Conservation (phyloP, 1,140 invertebrate species). For the Macrobrachium nipponense region DNA sequence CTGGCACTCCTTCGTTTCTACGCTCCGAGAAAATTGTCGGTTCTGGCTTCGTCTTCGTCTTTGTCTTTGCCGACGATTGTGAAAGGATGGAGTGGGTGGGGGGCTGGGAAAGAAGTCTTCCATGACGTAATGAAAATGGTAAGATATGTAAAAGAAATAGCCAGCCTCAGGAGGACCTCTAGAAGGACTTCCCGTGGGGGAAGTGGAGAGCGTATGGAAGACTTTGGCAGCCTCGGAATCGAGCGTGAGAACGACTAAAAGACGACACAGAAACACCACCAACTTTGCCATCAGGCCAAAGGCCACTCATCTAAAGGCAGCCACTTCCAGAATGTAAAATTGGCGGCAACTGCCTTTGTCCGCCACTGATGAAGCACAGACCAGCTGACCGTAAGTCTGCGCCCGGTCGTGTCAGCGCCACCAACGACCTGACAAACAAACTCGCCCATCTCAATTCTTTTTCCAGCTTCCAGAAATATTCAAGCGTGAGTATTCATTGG, state of each 20-base stretch:
- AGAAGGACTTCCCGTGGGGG: too few species aligned
- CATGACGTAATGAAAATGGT: neutral
- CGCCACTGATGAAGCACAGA: conserved; percentile 42
- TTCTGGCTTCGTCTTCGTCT: conserved; percentile 20
- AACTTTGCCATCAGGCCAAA: too few species aligned
- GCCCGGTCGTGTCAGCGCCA: neutral
- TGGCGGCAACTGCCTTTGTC: conserved; percentile 46
- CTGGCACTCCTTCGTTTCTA: neutral
- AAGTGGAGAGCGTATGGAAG: too few species aligned
- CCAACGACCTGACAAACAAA: too few species aligned
- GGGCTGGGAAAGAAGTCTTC: neutral
- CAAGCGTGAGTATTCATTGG: too few species aligned
- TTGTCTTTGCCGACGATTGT: neutral
- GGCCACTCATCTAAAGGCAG: conserved; percentile 11
- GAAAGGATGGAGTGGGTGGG: neutral
- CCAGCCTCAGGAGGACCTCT: too few species aligned
- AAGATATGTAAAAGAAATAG: too few species aligned
- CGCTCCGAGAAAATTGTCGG: neutral
- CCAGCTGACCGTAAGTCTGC: conserved; percentile 23
- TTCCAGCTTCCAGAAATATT: too few species aligned
- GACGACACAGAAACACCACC: neutral
- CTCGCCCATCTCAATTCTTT: too few species aligned
- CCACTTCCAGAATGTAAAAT: conserved; percentile 51
- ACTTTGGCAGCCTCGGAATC: neutral
- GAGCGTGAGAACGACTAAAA: neutral